Percentiles rank a stretch among this genome's conserved stretches.
These are phyloP conservation scores for Drosophila pullipes DNA, from an alignment of 2,888 invertebrate genomes.

Conservation along the genomic window DNA sequence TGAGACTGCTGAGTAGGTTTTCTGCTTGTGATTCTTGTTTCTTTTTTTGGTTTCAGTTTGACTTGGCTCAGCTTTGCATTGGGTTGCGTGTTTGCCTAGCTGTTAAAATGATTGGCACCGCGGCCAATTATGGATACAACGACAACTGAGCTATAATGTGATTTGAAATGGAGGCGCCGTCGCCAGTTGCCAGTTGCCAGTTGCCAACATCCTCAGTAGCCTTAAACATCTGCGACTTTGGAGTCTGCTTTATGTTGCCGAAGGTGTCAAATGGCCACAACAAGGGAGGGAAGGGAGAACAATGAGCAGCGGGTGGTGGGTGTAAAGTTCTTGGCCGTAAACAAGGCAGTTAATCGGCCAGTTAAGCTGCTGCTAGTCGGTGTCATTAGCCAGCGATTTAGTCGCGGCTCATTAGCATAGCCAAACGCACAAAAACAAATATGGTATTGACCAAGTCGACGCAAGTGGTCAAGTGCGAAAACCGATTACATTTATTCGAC, in stretches of 20 bases:
- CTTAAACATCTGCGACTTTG: slow-evolving; percentile 16
- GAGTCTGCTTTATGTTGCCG: slow-evolving; percentile 14
- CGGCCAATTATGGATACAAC: slow-evolving; percentile 72
- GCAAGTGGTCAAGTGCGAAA: not conserved
- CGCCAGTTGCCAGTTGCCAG: slow-evolving; percentile 20
- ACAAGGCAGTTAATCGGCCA: slow-evolving; percentile 49
- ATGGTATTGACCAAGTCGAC: not conserved
- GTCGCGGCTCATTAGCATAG: slow-evolving; percentile 39
- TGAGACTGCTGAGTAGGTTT: not conserved
- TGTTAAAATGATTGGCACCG: slow-evolving; percentile 79
- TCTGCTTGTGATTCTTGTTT: slow-evolving; percentile 20
- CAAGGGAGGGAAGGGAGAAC: not conserved
- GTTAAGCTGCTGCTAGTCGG: slow-evolving; percentile 42
- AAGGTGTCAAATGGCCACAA: slow-evolving; percentile 64
- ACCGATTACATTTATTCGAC: slow-evolving; percentile 42
- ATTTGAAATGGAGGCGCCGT: slow-evolving; percentile 77
- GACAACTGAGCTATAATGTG: slow-evolving; percentile 68
- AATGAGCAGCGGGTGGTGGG: not conserved
- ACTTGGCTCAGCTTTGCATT: slow-evolving; percentile 29
- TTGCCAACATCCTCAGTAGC: slow-evolving; percentile 7
- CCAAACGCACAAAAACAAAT: slow-evolving; percentile 5
- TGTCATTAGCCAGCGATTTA: slow-evolving; percentile 37
- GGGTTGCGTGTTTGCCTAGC: slow-evolving; percentile 75
- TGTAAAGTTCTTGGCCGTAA: slow-evolving; percentile 34
- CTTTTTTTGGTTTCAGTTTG: slow-evolving; percentile 15